These are phyloP conservation scores for Bovichtus diacanthus DNA, from an alignment of 2,797 vertebrate species.

Conservation along the genomic window DNA sequence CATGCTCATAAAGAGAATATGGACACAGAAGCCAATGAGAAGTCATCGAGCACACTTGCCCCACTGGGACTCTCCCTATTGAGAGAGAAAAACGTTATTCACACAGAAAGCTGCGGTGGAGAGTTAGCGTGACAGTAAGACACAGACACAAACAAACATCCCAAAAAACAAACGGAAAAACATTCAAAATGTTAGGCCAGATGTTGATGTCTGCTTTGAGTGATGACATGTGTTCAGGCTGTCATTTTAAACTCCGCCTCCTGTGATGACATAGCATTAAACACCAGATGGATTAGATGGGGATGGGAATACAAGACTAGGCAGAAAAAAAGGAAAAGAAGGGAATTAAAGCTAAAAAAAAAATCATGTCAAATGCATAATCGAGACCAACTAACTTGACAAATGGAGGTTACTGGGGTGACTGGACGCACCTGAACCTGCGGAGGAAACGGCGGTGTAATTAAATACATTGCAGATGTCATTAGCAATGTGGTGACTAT, in stretches of 20 bases:
- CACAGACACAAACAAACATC: constrained; percentile 77
- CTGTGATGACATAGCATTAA: constrained; percentile 88
- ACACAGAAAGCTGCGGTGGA: constrained; percentile 81
- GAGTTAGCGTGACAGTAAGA: constrained; percentile 86
- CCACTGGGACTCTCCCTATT: constrained; percentile 87
- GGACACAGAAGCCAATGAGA: constrained; percentile 92
- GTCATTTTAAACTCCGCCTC: constrained; percentile 91
- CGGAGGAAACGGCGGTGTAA: constrained; percentile 93
- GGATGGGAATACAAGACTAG: constrained; percentile 84
- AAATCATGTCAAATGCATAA: constrained; percentile 92
- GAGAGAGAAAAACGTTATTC: constrained; percentile 89
- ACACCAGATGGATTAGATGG: constrained; percentile 88
- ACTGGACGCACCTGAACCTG: constrained; percentile 95
- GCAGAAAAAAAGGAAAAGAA: constrained; percentile 86
- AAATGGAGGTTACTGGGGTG: constrained; percentile 98
- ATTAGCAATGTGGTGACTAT: constrained; percentile 86
- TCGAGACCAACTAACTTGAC: constrained; percentile 97
- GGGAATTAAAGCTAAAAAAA: constrained; percentile 70
- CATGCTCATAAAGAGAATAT: constrained; percentile 92
- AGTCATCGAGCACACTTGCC: constrained; percentile 88
- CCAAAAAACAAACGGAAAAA: constrained; percentile 75
- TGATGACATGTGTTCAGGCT: constrained; percentile 87
- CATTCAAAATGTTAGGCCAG: constrained; percentile 84
- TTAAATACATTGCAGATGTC: constrained; percentile 81
- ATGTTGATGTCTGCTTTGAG: constrained; percentile 90